Percentiles rank a stretch among this genome's conserved stretches.
phyloP scores from a whole-genome alignment of 2,888 invertebrate species.

The Apoderus coryli region DNA sequence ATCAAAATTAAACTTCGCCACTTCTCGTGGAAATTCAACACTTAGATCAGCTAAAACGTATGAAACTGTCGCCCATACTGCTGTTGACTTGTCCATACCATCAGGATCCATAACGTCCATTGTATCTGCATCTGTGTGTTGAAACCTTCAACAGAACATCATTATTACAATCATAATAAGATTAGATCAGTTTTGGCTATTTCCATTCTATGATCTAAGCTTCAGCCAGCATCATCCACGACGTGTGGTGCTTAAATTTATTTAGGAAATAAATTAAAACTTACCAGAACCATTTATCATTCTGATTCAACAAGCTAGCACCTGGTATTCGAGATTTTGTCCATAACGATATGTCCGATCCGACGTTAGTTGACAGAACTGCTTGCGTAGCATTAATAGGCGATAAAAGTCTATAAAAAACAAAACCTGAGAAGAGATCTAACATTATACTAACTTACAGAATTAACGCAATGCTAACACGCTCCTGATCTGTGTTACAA shows the following conservation, averaged over 20 bases:
- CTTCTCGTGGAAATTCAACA: slow-evolving; percentile 46
- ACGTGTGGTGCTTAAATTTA: too few relatives aligned
- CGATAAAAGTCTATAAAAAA: slow-evolving; percentile 37
- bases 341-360: slow-evolving; percentile 56
- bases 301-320: slow-evolving; percentile 49
- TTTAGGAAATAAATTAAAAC: too few relatives aligned
- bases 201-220: too few relatives aligned
- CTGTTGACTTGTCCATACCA: slow-evolving; percentile 56
- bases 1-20: too few relatives aligned
- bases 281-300: too few relatives aligned
- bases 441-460: too few relatives aligned
- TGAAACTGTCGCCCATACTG: slow-evolving; percentile 63
- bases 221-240: too few relatives aligned
- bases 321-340: slow-evolving; percentile 51
- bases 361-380: slow-evolving; percentile 35
- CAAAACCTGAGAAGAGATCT: too few relatives aligned
- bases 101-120: slow-evolving; percentile 59
- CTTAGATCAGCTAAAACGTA: slow-evolving; percentile 65
- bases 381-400: slow-evolving; percentile 54
- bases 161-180: neutral
- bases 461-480: too few relatives aligned
- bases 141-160: slow-evolving; percentile 41
- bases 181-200: slow-evolving; percentile 28
- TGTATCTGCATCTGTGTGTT: slow-evolving; percentile 66
- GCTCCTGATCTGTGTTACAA: too few relatives aligned